Evolutionary conservation across 2,113 vertebrate genomes (phyloP), one percentile per base, ranked within the genome.

Genomic region (Limnothrissa miodon): DNA sequence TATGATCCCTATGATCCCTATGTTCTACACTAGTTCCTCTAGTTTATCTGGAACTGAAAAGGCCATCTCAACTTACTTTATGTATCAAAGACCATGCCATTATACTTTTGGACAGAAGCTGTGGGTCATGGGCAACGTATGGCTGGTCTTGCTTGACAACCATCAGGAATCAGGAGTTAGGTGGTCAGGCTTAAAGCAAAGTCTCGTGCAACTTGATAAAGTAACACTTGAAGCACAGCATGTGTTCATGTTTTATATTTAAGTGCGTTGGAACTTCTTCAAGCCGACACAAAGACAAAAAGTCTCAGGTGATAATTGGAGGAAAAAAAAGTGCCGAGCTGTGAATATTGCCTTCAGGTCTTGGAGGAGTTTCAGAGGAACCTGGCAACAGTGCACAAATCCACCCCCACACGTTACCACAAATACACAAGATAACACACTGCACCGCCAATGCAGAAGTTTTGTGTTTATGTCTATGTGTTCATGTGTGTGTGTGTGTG

Each of bases 261-360:
- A 81, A 81, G 36, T 78, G 79, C 45, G 46, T 70, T 23, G 42
- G 79, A 86, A 81, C 82, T 66, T 86, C 74, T 80, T 81, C 85
- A 66, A 83, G 85, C 85, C 83, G 70, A 78, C 82, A 78, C n/a
- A 51, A 83, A 74, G 81, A 84, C 74, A 86, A 80, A 62, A 81
- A 51, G 78, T 87, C 48, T 89, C 80, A 78, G 78, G 80, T 81
- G 15, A 86, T 88, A 87, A 90, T 88, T 81, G 81, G 70, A 83
- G 83, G 85, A n/a, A 59, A 44, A 53, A 83, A 53, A 36, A 80
- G 46, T 45, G 21, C 45, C 33, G 59, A 86, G 86, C 80, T 88
- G 83, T 84, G 74, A 87, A 87, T 84, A 81, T 85, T 82, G 79
- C 87, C 83, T 84, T 81, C 83, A 88, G 84, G 86, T 86, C 78